Evolutionary conservation across 2,113 vertebrate genomes (phyloP), one percentile per base, ranked within the genome.

Genomic region (Cochlearius cochlearius): DNA sequence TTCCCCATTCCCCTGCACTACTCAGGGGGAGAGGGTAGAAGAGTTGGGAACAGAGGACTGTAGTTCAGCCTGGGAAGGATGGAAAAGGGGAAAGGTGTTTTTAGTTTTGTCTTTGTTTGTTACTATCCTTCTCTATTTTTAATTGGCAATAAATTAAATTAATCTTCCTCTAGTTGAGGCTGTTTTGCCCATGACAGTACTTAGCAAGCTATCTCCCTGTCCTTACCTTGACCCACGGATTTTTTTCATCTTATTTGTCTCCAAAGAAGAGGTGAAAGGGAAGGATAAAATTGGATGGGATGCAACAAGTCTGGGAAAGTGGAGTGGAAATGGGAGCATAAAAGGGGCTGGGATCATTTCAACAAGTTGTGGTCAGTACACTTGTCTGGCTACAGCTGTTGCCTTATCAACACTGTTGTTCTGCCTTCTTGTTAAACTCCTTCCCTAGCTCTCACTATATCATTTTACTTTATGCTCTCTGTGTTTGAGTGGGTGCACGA

Each of bases 401-500:
- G 12, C 27, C 50, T 41, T 30, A 58, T 68, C 36, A 79, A 22
- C 25, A 36, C 16, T 63, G 18, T 8, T 52, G 27, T 41, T 73
- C 62, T 75, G 12, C 13, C 7, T 47, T 78, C 29, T 38, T 52
- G 9, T 47, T 50, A 50, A 74, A 29, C 11, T 41, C 41, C 7
- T 38, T 78, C 21, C 20, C 5, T 55, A 39, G 15, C 14, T 64
- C 49, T 82, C 12, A 1, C 22, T 41, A 4, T 47, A 50, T 13
- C n/a, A 41, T 47, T 45, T 53, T 53, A 38, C 14, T 68, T 53
- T 49, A 15, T 64, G 16, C 2, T 43, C 5, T 56, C 36, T 53
- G 5, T 73, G 17, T 38, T 38, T 81, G 43, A 3, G 22, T 11
- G 8, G 15, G 9, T 25, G 7, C 21, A 21, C 0, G 0, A 52